Evolutionary conservation across 92 coral and sea anemone genomes (phyloP).

Genomic region (Porites cylindrica): DNA sequence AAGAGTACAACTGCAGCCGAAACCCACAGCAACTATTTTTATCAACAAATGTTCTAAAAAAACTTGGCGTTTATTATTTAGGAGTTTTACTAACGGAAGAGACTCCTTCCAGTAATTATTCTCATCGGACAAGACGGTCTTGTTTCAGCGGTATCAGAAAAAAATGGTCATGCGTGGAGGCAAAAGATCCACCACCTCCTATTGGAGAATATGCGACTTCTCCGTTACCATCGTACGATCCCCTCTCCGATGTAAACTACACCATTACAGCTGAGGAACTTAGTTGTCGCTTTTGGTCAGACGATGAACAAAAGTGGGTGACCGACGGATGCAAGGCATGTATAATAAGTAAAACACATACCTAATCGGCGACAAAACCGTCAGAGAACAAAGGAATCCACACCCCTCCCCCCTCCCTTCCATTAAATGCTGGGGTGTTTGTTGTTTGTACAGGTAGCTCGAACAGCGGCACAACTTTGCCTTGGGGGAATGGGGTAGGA

Average conservation of each 20-base stretch:
- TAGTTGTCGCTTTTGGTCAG: conserved; percentile 63
- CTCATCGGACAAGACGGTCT: conserved; percentile 43
- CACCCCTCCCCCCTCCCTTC: too few relatives aligned
- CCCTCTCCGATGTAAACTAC: conserved; percentile 51
- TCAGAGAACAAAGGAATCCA: too few relatives aligned
- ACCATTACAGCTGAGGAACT: conserved; percentile 40
- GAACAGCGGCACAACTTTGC: too few relatives aligned
- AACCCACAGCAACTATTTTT: conserved; percentile 17
- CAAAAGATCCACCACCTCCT: conserved; percentile 54
- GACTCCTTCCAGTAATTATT: background rate
- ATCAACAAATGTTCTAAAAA: background rate
- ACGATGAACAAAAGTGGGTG: conserved; percentile 47
- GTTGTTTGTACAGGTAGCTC: too few relatives aligned
- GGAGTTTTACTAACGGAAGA: background rate
- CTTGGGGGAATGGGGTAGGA: too few relatives aligned
- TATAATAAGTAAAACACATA: background rate
- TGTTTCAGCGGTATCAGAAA: conserved; percentile 54
- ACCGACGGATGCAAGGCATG: conserved; percentile 54
- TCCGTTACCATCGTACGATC: conserved; percentile 28
- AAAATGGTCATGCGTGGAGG: conserved; percentile 57
- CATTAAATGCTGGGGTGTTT: too few relatives aligned
- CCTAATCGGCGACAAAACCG: too few relatives aligned
- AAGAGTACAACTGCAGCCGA: conserved; percentile 30
- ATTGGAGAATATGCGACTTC: background rate
- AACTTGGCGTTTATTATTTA: conserved; percentile 27